phyloP scores from a whole-genome alignment of 2,113 vertebrate species.

The Chauna torquata region DNA sequence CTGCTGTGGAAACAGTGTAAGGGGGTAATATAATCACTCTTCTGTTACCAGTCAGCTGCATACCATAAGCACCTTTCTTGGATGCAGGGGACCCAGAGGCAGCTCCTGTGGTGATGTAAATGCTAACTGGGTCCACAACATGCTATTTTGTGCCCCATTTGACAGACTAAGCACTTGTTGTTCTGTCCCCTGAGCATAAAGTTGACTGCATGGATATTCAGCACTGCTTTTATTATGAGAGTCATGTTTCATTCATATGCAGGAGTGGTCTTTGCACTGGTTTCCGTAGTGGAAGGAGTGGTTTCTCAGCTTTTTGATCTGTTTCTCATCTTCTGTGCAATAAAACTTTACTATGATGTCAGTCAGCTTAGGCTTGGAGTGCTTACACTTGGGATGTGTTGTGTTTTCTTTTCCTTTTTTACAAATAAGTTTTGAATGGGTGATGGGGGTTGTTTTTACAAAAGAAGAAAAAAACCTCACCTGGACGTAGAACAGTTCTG shows the following conservation, averaged over 20 bases:
- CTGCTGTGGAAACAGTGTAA: constrained; percentile 54
- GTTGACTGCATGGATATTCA: not conserved
- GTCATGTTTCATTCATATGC: not conserved
- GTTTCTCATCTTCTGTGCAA: not conserved
- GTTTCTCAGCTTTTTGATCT: not conserved
- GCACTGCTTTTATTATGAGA: not conserved
- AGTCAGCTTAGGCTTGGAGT: not conserved
- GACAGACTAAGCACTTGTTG: constrained; percentile 25
- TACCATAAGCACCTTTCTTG: constrained; percentile 38
- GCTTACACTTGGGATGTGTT: not conserved
- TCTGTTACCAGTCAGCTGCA: constrained; percentile 37
- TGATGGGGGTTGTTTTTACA: not conserved
- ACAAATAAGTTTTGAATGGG: not conserved
- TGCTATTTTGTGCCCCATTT: constrained; percentile 1
- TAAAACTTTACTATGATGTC: not conserved
- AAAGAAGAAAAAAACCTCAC: not conserved
- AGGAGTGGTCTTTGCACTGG: not conserved
- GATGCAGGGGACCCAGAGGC: not conserved
- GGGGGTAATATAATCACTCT: constrained; percentile 12
- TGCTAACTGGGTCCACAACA: not conserved
- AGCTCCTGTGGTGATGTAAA: constrained; percentile 34
- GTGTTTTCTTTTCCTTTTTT: not conserved
- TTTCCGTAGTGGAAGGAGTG: not conserved
- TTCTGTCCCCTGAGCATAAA: not conserved
- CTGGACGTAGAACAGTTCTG: not conserved